These are phyloP conservation scores for Odontothrips loti DNA, from an alignment of 2,888 invertebrate genomes.

Conservation along the genomic window DNA sequence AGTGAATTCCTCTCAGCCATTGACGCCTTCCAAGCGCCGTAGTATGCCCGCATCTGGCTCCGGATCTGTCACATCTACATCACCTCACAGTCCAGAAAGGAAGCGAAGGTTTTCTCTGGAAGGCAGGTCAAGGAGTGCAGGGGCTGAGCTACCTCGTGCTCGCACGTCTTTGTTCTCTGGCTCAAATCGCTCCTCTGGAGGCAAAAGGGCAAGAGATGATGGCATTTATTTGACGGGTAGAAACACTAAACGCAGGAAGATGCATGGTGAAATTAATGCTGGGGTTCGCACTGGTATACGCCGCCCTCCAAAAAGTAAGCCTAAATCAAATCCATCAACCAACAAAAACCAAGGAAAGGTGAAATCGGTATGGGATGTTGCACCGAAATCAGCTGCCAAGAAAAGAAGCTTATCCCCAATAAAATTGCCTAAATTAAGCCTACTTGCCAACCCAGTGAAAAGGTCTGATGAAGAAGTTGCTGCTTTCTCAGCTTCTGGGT, in stretches of 20 bases:
- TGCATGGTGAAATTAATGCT: slow-evolving; percentile 58
- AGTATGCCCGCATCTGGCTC: slow-evolving; percentile 7
- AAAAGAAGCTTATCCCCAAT: slow-evolving; percentile 37
- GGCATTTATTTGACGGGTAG: slow-evolving; percentile 36
- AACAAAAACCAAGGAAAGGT: not conserved
- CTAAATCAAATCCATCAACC: slow-evolving; percentile 40
- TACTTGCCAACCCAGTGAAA: not conserved
- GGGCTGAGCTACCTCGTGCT: not conserved
- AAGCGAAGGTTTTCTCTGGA: not conserved
- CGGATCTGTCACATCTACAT: not conserved
- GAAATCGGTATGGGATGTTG: not conserved
- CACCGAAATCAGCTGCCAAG: not conserved
- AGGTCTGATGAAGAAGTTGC: not conserved
- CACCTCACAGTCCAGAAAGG: not conserved
- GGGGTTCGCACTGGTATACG: slow-evolving; percentile 62
- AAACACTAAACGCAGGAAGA: slow-evolving; percentile 46
- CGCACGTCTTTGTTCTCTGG: not conserved
- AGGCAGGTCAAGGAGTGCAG: not conserved
- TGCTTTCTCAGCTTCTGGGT: not conserved
- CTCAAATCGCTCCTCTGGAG: not conserved
- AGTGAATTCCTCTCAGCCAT: not conserved
- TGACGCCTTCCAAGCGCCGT: slow-evolving; percentile 3
- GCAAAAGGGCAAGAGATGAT: not conserved
- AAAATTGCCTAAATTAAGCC: slow-evolving; percentile 42
- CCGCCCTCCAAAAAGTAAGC: slow-evolving; percentile 51